These are phyloP conservation scores for Stenchaetothrips biformis DNA, from an alignment of 2,888 invertebrate genomes.

Conservation along the genomic window DNA sequence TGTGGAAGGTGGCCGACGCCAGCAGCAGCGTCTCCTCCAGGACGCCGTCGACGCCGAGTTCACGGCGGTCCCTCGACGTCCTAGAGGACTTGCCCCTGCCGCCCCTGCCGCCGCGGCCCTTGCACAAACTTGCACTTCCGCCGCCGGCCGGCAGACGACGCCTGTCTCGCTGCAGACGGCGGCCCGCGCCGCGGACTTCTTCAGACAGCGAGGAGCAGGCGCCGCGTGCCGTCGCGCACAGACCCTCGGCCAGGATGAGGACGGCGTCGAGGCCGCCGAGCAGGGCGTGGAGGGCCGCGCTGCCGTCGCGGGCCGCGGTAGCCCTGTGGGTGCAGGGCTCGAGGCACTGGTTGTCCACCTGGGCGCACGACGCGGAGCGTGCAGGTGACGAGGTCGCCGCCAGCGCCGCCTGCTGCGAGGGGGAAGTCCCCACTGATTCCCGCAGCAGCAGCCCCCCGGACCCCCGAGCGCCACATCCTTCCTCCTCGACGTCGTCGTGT, in stretches of 20 bases:
- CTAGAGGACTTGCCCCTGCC: constrained; percentile 5
- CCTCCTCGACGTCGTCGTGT: background rate
- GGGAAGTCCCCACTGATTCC: background rate
- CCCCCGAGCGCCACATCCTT: background rate
- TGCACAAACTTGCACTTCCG: background rate
- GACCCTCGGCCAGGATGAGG: background rate
- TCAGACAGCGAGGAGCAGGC: background rate
- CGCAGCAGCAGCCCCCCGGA: background rate
- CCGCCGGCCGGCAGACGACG: background rate
- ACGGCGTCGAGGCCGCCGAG: background rate
- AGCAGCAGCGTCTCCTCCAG: background rate
- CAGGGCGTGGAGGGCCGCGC: background rate
- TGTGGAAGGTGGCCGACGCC: background rate
- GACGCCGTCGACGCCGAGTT: background rate
- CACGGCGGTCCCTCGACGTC: background rate
- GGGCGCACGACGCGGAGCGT: background rate
- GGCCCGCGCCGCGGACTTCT: background rate
- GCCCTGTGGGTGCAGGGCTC: background rate
- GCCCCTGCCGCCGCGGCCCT: background rate
- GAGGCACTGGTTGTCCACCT: background rate
- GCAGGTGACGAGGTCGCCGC: background rate
- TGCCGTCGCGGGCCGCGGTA: background rate
- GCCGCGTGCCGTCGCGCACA: background rate
- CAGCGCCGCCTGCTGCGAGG: background rate
- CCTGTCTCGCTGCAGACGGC: background rate